These are phyloP conservation scores for Mylabris phalerata DNA, from an alignment of 1,140 invertebrate genomes.

Conservation along the genomic window DNA sequence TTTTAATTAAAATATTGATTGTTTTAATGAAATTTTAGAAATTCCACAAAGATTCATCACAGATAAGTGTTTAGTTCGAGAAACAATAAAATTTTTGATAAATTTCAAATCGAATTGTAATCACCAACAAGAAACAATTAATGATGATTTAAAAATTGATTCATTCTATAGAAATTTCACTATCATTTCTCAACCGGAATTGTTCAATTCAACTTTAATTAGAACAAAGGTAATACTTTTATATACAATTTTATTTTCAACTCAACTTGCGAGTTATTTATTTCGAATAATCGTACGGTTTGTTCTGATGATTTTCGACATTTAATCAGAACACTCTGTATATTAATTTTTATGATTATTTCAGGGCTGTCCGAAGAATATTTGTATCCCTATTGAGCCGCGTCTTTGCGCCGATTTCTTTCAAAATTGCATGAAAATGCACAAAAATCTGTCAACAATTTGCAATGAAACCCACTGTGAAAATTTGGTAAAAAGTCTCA, in stretches of 20 bases:
- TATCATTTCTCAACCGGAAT: conserved; percentile 19
- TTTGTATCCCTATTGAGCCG: conserved; percentile 43
- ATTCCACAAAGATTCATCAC: conserved; percentile 43
- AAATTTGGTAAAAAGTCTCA: conserved; percentile 44
- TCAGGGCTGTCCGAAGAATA: conserved; percentile 43
- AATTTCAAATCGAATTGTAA: conserved; percentile 43
- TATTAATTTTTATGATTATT: neutral
- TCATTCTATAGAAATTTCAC: conserved; percentile 30
- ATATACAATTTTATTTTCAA: neutral
- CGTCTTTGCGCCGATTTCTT: conserved; percentile 41
- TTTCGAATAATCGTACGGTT: no score
- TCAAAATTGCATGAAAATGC: conserved; percentile 30
- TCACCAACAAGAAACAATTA: conserved; percentile 39
- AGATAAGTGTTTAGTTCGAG: conserved; percentile 40
- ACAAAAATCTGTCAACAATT: conserved; percentile 21
- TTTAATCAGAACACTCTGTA: no score
- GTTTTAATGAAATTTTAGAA: conserved; percentile 36
- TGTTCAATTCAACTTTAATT: conserved; percentile 12
- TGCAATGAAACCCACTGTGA: conserved; percentile 13
- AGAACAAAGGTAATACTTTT: conserved; percentile 10
- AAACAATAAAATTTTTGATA: conserved; percentile 43
- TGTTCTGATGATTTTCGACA: no score
- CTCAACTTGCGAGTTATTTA: no score
- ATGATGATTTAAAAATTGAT: conserved; percentile 38
- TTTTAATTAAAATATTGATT: conserved; percentile 11